Evolutionary conservation across 2,797 vertebrate species (phyloP), one percentile per base, ranked within the genome.

Genomic region (Myotis planiceps): DNA sequence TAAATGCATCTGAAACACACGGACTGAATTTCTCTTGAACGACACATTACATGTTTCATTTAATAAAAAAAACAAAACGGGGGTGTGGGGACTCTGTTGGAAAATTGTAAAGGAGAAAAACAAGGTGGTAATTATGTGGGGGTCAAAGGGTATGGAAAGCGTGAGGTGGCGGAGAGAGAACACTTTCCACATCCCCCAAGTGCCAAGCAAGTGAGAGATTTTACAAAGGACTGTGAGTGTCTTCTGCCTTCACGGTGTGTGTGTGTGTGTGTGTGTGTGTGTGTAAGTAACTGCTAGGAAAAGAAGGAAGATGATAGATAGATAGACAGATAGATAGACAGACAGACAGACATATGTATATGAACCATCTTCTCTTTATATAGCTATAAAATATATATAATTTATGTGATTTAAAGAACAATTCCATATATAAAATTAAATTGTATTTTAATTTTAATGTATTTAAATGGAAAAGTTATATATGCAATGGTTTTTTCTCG

Each of bases 1-100:
- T 87, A 97, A 96, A 95, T 98, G 97, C 97, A 97, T 97, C 90
- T 92, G 86, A 95, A 96, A 95, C 95, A 96, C 91, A 96, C 82
- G 39, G 95, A 93, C 94, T 96, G 85, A 94, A 97, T 97, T 97
- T 97, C 95, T 69, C 84, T 94, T 88, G 93, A 97, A 97, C 37
- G 90, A 45, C 78, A 32, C 66, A 94, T 83, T 80, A 84, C 89
- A 89, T 51, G 84, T 94, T 90, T 96, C 79, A 94, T 92, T 92
- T 96, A 93, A 95, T 86, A 37, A 29, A 53, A 78, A 76, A 60
- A 29, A 63, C n/a, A 79, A 66, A 86, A 27, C 0, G 9, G 27
- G 25, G 55, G 5, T 5, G 4, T 0, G 4, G 55, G 55, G 5
- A 60, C n/a, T 19, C 51, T 93, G 79, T 63, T 93, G 86, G 96